Conservation (phyloP, 2,888 invertebrate genomes). For the Dasysyrphus tricinctus region DNA sequence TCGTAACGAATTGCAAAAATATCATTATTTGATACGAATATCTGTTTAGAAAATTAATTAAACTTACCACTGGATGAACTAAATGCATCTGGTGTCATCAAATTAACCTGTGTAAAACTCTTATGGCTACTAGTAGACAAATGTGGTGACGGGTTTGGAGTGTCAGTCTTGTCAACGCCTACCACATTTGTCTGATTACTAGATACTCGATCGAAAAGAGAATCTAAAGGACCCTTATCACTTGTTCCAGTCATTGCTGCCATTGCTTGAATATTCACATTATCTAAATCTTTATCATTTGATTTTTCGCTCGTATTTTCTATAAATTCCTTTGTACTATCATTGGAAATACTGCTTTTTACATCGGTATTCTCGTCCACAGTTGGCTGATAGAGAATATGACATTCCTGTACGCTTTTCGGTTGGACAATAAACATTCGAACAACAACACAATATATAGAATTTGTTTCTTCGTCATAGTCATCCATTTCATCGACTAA, state of each 20-base stretch:
- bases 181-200: constrained; percentile 76
- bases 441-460: constrained; percentile 84
- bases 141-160: constrained; percentile 79
- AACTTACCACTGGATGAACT: constrained; percentile 84
- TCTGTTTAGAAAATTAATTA: background rate
- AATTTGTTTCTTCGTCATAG: constrained; percentile 85
- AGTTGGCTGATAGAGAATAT: constrained; percentile 87
- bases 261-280: constrained; percentile 49
- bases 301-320: constrained; percentile 74
- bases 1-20: background rate
- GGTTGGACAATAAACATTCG: constrained; percentile 92
- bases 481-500: constrained; percentile 86
- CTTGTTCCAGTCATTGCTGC: constrained; percentile 55
- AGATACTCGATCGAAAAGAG: constrained; percentile 77
- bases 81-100: constrained; percentile 96
- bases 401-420: constrained; percentile 93
- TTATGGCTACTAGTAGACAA: constrained; percentile 75
- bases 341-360: constrained; percentile 78
- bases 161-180: constrained; percentile 77
- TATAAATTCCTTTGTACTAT: constrained; percentile 61
- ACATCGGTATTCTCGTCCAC: constrained; percentile 79
- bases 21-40: background rate
- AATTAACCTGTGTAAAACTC: constrained; percentile 85
- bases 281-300: constrained; percentile 70
- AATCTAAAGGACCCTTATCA: constrained; percentile 79